Evolutionary conservation across 2,888 invertebrate species (phyloP), one percentile per base, ranked within the genome.

Genomic region (Diabrotica balteata): DNA sequence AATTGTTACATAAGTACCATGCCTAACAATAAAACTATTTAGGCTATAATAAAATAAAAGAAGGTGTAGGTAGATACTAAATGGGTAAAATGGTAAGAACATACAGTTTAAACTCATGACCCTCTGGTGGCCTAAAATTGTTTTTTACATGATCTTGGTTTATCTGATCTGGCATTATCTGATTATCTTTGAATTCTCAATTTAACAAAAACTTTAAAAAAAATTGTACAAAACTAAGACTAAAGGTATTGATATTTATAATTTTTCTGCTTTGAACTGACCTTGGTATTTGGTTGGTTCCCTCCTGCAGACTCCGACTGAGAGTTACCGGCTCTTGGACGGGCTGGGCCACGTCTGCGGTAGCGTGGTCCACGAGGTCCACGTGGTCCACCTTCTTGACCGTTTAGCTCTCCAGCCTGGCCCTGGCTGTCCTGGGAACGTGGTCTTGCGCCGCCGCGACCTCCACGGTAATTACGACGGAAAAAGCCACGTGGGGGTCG

Each of bases 381-480:
- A 67, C 80, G 80, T 71, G 82, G 74, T 70, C 73, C 76, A 65
- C 55, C 55, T 57, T 77, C 74, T 72, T 77, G 84, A 69, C 84
- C 84, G 71, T 81, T 82, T 74, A 83, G 85, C 74, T 85, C 84
- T 73, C 83, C 84, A 76, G 82, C 84, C 76, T 84, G 83, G 73
- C 82, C 84, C 77, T 84, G 83, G 73, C 82, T 79, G 76, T 87
- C 87, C 79, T 87, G 86, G 75, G 87, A 87, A 73, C 86, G 86
- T 67, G 87, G 86, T 74, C 87, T 88, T 67, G 83, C 83, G 63
- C 86, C 86, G 51, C 87, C 89, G 74, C 90, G 86, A 75, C 90
- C 90, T 58, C 91, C 90, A 74, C 91, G 90, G 87, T 89, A 90
- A 82, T 92, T 92, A 71, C 83, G 68, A 78, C 91, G 91, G 90